Base-by-base conservation (phyloP, 2,888 invertebrate species). In the Meiosimyza decipiens region DNA sequence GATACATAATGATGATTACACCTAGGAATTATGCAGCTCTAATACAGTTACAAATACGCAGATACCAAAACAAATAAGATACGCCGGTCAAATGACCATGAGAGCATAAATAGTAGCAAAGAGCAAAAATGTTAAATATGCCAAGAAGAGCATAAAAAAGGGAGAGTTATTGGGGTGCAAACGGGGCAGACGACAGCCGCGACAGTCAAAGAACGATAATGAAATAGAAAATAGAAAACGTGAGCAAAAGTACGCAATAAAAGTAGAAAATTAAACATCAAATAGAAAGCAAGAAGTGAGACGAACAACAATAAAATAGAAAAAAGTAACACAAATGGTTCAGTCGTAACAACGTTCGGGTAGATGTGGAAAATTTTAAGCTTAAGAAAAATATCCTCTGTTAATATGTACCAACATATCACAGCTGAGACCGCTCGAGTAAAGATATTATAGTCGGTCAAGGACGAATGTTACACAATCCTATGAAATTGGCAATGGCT, bases 21-120 rank as follows among this genome's bases (percentile, higher is more conserved):
- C 12, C 16, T n/a, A 40, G 11, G 52, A 66, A 66, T 13, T 28
- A 66, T 22, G 66, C 51, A 52, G 66, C 51, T 40, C 40, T 40
- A 40, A 40, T 40, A 40, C 40, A 74, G 74, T 75, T 74, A 79
- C 77, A 78, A 76, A 78, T 75, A 77, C 73, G 71, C 63, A 72
- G 60, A 72, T 54, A 63, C 40, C n/a, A 57, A 59, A 22, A 7
- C 22, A 57, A 57, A 57, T 22, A 57, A 13, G 28, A 28, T 12
- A 28, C 12, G 22, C 28, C 22, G 57, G 28, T 12, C 22, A 28
- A 57, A 28, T 28, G 57, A 57, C 18, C 28, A 50, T 59, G 47
- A 51, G 49, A 67, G 49, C 40, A 67, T 9, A 62, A 62, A 3
- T 49, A 12, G 40, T 9, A 40, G 40, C 40, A 1, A 9, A 40